Conservation (phyloP, 2,888 invertebrate species). For the Leptinotarsa tumamoca region DNA sequence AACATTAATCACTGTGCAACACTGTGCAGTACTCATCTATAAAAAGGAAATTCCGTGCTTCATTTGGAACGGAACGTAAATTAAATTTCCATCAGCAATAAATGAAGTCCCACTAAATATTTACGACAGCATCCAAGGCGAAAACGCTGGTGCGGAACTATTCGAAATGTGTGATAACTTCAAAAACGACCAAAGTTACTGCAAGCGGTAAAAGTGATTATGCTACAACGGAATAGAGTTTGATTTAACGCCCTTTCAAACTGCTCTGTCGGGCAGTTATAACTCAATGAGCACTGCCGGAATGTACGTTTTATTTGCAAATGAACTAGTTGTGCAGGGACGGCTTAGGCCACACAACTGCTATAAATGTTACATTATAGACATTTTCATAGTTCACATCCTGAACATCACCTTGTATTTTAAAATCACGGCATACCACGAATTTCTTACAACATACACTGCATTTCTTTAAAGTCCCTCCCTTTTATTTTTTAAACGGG, state of each 20-base stretch:
- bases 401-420: no score
- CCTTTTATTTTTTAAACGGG: no score
- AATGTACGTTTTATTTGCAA: constrained; percentile 49
- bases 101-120: constrained; percentile 12
- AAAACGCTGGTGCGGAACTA: constrained; percentile 19
- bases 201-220: constrained; percentile 49
- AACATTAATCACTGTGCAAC: neutral
- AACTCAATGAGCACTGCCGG: constrained; percentile 44
- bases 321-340: constrained; percentile 41
- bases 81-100: constrained; percentile 13
- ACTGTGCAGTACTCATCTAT: neutral
- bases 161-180: constrained; percentile 46
- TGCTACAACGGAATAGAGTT: constrained; percentile 44
- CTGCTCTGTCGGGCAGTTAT: constrained; percentile 43
- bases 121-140: constrained; percentile 8
- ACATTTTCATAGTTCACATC: no score
- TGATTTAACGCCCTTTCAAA: constrained; percentile 51
- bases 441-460: no score
- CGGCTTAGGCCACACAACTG: neutral
- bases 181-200: constrained; percentile 45
- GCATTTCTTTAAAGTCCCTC: no score
- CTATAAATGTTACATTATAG: neutral
- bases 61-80: neutral
- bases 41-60: neutral
- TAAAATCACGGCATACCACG: no score